Evolutionary conservation across 1,140 invertebrate species (phyloP).

Genomic region (Hypothenemus hampei): DNA sequence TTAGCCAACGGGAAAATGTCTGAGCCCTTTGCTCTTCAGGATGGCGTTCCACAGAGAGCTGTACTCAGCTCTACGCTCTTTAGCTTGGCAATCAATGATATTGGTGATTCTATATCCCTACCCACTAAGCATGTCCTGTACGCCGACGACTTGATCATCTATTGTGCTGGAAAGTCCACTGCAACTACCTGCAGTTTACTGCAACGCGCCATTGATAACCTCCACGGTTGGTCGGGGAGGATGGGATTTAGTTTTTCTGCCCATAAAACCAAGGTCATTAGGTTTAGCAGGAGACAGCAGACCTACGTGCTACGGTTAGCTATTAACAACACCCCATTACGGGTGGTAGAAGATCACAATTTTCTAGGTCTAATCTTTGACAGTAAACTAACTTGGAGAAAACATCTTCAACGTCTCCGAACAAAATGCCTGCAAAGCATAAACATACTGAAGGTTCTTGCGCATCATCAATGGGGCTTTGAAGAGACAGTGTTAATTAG

Average conservation of each 20-base stretch:
- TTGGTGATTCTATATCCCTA: not conserved
- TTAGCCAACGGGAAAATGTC: conserved; percentile 2
- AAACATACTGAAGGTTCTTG: conserved; percentile 2
- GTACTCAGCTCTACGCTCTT: not conserved
- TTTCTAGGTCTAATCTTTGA: not conserved
- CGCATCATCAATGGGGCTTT: conserved; percentile 6
- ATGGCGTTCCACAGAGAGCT: not conserved
- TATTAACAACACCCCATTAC: not conserved
- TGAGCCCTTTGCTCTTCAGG: not conserved
- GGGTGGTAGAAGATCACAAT: not conserved
- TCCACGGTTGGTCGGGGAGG: not conserved
- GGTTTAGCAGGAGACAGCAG: not conserved
- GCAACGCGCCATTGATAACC: not conserved
- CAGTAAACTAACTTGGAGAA: not conserved
- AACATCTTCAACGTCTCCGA: not conserved
- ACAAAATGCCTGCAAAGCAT: not conserved
- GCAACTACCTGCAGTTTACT: not conserved
- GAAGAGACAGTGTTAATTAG: too few relatives aligned
- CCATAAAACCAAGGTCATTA: not conserved
- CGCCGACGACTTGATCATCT: conserved; percentile 10
- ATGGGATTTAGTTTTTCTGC: conserved; percentile 3
- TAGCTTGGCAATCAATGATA: not conserved
- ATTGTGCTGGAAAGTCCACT: not conserved
- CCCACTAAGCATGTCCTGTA: conserved; percentile 1
- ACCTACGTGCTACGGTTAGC: not conserved